These are phyloP conservation scores for Petrolisthes manimaculis DNA, from an alignment of 2,888 invertebrate genomes.

Conservation along the genomic window DNA sequence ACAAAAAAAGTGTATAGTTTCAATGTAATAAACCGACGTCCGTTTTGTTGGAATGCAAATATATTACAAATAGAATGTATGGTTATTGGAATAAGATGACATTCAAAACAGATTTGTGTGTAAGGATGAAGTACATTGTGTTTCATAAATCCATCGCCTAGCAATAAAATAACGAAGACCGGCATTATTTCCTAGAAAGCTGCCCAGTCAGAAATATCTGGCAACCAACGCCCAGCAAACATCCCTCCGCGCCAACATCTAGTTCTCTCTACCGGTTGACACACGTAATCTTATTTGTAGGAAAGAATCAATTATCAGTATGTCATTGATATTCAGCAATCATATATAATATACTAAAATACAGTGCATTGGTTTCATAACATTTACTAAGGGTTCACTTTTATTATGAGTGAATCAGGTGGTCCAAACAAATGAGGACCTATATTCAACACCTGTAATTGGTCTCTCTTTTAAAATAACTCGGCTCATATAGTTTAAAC, in stretches of 20 bases:
- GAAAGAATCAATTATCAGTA: not conserved
- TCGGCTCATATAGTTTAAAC: not conserved
- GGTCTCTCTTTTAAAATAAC: not conserved
- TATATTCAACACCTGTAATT: not conserved
- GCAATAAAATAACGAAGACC: not conserved
- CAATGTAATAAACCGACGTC: too few relatives aligned
- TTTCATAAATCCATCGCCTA: too few relatives aligned
- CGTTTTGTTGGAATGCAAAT: too few relatives aligned
- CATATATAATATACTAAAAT: not conserved
- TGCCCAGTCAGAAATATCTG: not conserved
- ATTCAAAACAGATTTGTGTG: too few relatives aligned
- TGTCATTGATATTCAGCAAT: not conserved
- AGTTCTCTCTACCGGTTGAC: slow-evolving; percentile 15
- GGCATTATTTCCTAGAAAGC: slow-evolving; percentile 16
- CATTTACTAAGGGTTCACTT: slow-evolving; percentile 1
- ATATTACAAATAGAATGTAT: too few relatives aligned
- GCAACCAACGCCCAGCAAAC: slow-evolving; percentile 9
- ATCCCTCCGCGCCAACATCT: slow-evolving; percentile 21
- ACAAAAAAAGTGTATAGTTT: too few relatives aligned
- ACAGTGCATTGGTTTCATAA: not conserved
- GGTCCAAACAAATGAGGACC: slow-evolving; percentile 22
- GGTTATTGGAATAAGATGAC: too few relatives aligned
- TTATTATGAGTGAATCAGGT: slow-evolving; percentile 62
- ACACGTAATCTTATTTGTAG: not conserved
- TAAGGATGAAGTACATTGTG: too few relatives aligned